Percentiles rank a stretch among this genome's conserved stretches.
Evolutionary conservation across 1,140 invertebrate genomes (phyloP).

Genomic region (Vanessa atalanta): DNA sequence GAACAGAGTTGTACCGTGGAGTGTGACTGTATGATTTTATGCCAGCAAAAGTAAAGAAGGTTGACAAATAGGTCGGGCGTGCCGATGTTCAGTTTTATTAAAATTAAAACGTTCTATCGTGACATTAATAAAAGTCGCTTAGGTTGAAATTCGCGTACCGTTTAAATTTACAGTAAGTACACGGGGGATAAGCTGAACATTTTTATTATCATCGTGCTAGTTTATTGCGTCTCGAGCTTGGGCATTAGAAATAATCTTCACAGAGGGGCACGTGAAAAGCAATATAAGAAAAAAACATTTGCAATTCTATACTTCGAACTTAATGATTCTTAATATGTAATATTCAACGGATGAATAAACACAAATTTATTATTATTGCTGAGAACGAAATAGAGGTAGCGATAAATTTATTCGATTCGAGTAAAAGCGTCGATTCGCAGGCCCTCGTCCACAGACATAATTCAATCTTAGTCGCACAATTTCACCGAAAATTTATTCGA

Average conservation of each 20-base stretch:
- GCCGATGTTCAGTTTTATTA: constrained; percentile 78
- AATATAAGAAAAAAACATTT: constrained; percentile 16
- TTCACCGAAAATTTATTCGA: constrained; percentile 75
- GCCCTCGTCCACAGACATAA: constrained; percentile 67
- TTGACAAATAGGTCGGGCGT: constrained; percentile 78
- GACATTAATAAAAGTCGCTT: constrained; percentile 68
- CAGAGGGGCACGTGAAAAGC: constrained; percentile 38
- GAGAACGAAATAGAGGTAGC: constrained; percentile 16
- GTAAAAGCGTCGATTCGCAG: constrained; percentile 61
- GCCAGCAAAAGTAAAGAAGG: constrained; percentile 78
- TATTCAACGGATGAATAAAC: not conserved
- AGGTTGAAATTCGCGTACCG: constrained; percentile 61
- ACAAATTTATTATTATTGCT: constrained; percentile 4
- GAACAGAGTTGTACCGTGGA: constrained; percentile 53
- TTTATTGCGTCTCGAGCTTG: constrained; percentile 69
- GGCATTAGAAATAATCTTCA: constrained; percentile 72
- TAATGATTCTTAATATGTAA: not conserved
- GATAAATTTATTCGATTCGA: constrained; percentile 66
- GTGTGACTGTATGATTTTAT: constrained; percentile 75
- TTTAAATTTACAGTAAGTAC: constrained; percentile 63
- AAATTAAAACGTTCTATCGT: constrained; percentile 76
- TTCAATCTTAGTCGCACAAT: constrained; percentile 72
- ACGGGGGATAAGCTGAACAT: constrained; percentile 68
- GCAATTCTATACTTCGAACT: not conserved
- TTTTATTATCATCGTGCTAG: constrained; percentile 74